Evolutionary conservation across 1,140 invertebrate species (phyloP).

Genomic region (Medauroidea extradentata): DNA sequence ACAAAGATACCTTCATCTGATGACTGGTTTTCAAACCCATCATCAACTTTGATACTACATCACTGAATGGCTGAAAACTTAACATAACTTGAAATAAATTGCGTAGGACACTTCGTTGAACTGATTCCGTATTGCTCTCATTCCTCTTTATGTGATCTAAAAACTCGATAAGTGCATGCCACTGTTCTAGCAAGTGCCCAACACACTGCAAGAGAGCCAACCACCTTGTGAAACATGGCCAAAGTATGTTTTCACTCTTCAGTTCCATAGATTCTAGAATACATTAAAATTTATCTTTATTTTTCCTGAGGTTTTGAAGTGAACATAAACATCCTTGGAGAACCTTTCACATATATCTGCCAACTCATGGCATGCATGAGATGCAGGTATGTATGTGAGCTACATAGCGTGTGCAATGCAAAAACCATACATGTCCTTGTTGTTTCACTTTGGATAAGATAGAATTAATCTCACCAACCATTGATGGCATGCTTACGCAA

Average conservation of each 20-base stretch:
- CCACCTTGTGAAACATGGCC: slow-evolving; percentile 9
- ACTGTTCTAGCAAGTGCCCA: neutral
- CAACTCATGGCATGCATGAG: neutral
- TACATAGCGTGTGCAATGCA: slow-evolving; percentile 18
- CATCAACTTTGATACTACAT: neutral
- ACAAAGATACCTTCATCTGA: neutral
- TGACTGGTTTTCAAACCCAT: neutral
- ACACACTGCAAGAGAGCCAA: slow-evolving; percentile 1
- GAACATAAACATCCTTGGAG: neutral
- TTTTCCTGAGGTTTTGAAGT: too few relatives aligned
- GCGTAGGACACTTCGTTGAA: neutral
- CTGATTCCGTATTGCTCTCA: neutral
- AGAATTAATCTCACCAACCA: slow-evolving; percentile 11
- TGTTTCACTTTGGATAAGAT: slow-evolving; percentile 1
- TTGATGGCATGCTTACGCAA: slow-evolving; percentile 4
- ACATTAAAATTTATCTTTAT: too few relatives aligned
- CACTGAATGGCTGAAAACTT: neutral
- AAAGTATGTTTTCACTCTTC: too few relatives aligned
- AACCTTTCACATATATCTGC: slow-evolving; percentile 8
- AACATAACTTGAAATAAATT: neutral
- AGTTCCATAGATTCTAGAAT: too few relatives aligned
- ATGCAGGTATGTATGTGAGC: slow-evolving; percentile 7
- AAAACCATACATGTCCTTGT: neutral
- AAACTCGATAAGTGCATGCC: neutral
- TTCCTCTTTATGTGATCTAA: neutral